Conservation (phyloP, 2,888 invertebrate genomes). For the Melitaea athalia region DNA sequence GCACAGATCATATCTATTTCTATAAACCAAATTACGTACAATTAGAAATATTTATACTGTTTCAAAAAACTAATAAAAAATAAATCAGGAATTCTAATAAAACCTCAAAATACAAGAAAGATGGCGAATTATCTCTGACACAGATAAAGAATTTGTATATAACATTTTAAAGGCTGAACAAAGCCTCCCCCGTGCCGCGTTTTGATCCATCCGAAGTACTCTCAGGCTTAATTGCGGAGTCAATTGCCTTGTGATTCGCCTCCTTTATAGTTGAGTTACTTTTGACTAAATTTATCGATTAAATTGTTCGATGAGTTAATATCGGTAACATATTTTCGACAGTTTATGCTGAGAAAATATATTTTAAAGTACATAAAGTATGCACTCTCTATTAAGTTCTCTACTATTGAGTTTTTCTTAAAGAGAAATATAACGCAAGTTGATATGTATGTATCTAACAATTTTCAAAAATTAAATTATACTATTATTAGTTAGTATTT, state of each 20-base stretch:
- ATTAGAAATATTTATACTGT: not conserved
- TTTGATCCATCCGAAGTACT: slow-evolving; percentile 32
- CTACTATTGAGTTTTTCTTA: not conserved
- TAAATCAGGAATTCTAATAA: not conserved
- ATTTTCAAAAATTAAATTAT: too few species aligned
- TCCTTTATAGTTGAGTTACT: slow-evolving; percentile 28
- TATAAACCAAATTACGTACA: too few species aligned
- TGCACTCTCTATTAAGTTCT: not conserved
- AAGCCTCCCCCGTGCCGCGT: slow-evolving; percentile 16
- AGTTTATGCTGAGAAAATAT: not conserved
- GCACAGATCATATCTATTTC: too few species aligned
- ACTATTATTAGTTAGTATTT: not conserved
- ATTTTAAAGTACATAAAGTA: not conserved
- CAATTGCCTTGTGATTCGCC: slow-evolving; percentile 33
- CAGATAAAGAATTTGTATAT: slow-evolving; percentile 13
- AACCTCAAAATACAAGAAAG: slow-evolving; percentile 3
- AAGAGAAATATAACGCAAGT: too few species aligned
- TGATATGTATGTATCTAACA: too few species aligned
- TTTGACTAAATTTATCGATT: slow-evolving; percentile 12
- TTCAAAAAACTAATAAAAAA: not conserved
- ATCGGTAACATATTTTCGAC: not conserved
- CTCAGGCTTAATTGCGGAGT: slow-evolving; percentile 36
- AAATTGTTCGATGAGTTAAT: not conserved
- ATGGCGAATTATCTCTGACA: slow-evolving; percentile 8
- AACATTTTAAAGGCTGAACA: slow-evolving; percentile 11